Evolutionary conservation across 2,888 invertebrate species (phyloP), one percentile per base, ranked within the genome.

Genomic region (Erpobdella octoculata): DNA sequence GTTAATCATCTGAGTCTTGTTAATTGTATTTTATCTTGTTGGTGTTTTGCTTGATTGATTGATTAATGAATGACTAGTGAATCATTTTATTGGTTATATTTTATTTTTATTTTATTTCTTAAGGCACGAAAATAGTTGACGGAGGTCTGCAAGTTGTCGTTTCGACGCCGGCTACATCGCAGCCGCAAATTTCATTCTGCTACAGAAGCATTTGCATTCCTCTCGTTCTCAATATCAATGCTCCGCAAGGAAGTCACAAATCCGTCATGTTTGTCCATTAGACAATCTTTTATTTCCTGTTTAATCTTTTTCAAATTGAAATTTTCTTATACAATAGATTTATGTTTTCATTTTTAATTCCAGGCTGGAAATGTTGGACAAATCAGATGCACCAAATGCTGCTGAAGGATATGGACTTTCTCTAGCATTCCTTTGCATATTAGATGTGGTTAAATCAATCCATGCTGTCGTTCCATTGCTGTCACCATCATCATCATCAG

Each of bases 401-500:
- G 92, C 92, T n/a, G 95, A 97, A 76, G 96, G 97, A 0, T 98
- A 97, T 84, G 94, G 95, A 4, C 90, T 98, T 73, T 95, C 96
- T 0, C 88, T 97, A 53, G 93, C 95, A 0, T 96, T 94, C 84
- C 91, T 92, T 4, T 92, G 93, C 81, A 86, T 97, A 59, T 86
- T 95, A 81, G 96, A 96, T 83, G 89, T 93, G 76, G 91, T 95
- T 69, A 87, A 92, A 8, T 93, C 82, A 71, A 80, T 84, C 3
- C 79, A 82, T 73, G 59, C 75, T n/a, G 75, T 83, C 28, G 76
- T 83, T 9, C 79, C 80, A 1, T 8, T 62, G 31, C 35, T 12
- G 35, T 33, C 70, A 18, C 59, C 53, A 53, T 35, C 28, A 5
- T 2, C 46, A 2, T 5, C 25, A 18, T 15, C 58, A 6, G 5